Percentiles rank a stretch among this genome's conserved stretches.
These are phyloP conservation scores for Brachionus asplanchnoidis DNA, from an alignment of 1,140 invertebrate species.

Conservation along the genomic window DNA sequence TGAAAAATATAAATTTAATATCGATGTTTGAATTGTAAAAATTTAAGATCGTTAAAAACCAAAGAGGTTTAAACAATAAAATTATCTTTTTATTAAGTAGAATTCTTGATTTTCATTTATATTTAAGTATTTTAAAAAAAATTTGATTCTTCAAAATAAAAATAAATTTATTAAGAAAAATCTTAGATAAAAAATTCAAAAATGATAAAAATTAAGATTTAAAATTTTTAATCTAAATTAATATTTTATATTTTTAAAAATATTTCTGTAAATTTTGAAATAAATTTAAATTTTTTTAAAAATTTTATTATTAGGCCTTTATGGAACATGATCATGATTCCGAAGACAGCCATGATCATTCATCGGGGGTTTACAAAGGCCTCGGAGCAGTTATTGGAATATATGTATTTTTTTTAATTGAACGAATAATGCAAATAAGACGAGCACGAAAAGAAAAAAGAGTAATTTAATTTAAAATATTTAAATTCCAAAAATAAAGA, in stretches of 20 bases:
- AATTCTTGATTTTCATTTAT: too few relatives aligned
- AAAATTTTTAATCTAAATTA: too few relatives aligned
- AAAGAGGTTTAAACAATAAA: too few relatives aligned
- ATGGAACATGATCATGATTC: not conserved
- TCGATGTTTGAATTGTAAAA: too few relatives aligned
- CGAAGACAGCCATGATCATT: constrained; percentile 3
- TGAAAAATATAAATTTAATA: not conserved
- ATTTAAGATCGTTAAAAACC: too few relatives aligned
- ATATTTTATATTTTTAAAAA: too few relatives aligned
- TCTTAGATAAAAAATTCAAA: too few relatives aligned
- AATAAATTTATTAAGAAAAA: too few relatives aligned
- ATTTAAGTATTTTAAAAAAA: too few relatives aligned
- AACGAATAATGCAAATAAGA: constrained; percentile 27
- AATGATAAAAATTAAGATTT: too few relatives aligned
- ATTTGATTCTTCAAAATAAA: too few relatives aligned
- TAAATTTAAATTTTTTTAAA: not conserved
- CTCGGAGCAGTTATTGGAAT: constrained; percentile 17
- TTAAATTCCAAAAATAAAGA: not conserved
- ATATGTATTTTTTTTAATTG: constrained; percentile 37
- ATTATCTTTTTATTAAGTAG: too few relatives aligned
- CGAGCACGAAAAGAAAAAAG: constrained; percentile 35
- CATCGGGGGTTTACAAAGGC: not conserved
- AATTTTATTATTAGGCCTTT: not conserved
- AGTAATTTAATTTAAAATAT: not conserved
- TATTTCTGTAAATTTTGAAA: not conserved